Evolutionary conservation across 2,797 vertebrate genomes (phyloP), one percentile per base, ranked within the genome.

Genomic region (Phalloptychus januarius): DNA sequence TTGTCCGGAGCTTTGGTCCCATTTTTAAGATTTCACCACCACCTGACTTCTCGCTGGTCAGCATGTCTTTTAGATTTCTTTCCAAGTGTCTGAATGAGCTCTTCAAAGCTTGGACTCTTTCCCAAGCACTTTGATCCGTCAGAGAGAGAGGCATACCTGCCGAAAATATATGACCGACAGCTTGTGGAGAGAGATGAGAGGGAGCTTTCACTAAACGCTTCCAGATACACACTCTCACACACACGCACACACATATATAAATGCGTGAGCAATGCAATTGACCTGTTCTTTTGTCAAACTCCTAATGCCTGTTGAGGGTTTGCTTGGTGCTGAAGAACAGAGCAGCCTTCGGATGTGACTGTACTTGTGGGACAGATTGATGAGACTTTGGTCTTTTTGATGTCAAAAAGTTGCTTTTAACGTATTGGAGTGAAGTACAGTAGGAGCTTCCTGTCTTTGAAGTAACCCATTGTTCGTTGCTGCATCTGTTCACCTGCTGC

Each of bases 181-280:
- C 72, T 87, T n/a, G 70, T 80, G 82, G 77, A 81, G 56, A 48
- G 81, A 85, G 87, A 92, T 82, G 85, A 92, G 80, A 84, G 76
- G 72, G 42, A 46, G 25, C 2, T 72, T 91, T 78, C 42, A 42
- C 71, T 79, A 80, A 90, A 82, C 79, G 61, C 75, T 88, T 89
- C 82, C 86, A 93, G 89, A 91, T 87, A 86, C 52, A 61, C 76
- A 33, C 4, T 15, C 67, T 61, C 69, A 58, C 69, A 75, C 15
- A 69, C 11, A 52, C 75, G 52, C 12, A 38, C 42, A 38, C 28
- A 48, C 46, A 48, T 48, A 50, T 20, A 56, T 52, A 50, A 20
- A 71, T 1, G 31, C 45, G 44, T 18, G 56, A 82, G 70, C 79
- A 79, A 79, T 80, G 42, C 23, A 74, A 84, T 78, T 54, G 79